Base-by-base conservation (phyloP, 2,888 invertebrate genomes). In the Frankliniella intonsa region DNA sequence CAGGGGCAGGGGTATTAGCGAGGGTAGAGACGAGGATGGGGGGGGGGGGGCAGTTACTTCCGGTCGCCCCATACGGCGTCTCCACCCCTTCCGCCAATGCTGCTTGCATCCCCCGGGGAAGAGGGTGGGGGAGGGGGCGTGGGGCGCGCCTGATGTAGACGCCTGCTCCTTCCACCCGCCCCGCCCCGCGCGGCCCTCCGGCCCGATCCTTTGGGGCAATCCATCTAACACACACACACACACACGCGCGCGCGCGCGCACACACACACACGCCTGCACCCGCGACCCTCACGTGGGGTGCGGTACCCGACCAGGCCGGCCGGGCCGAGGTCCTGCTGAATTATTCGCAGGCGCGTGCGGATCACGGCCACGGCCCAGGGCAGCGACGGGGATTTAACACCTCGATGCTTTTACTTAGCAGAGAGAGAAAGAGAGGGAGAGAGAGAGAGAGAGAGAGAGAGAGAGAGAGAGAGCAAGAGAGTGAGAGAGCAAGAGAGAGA, bases 31-130 rank as follows among this genome's bases (percentile, higher is more conserved):
- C 38, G 38, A 5, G 5, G 38, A 5, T 38, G 38, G 38, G 38
- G 38, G 19, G 55, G 19, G 17, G 55, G 55, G 55, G 55, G 55
- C 10, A 55, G 14, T 55, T 12, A 5, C 55, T 55, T 69, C 69
- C 69, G 69, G 5, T 11, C 69, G n/a, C 14, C 55, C 55, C 55
- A 38, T 38, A 38, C 38, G 38, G 38, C 55, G 55, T 11, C 55
- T 22, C 84, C 85, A 84, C 85, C 85, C 84, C 85, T 83, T 84
- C 85, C 38, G 85, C 85, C 84, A 85, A 85, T 84, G 80, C 82
- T 69, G 83, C 79, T 7, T 38, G 19, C 51, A 79, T 62, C 22
- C 49, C 55, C n/a, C 27, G 38, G 38, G 38, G 38, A 2, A 5
- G 38, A 38, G 38, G 38, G 38, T 80, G 22, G 55, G 55, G 55